Base-by-base conservation (phyloP, 2,888 invertebrate species). In the Hyppa rectilinea region DNA sequence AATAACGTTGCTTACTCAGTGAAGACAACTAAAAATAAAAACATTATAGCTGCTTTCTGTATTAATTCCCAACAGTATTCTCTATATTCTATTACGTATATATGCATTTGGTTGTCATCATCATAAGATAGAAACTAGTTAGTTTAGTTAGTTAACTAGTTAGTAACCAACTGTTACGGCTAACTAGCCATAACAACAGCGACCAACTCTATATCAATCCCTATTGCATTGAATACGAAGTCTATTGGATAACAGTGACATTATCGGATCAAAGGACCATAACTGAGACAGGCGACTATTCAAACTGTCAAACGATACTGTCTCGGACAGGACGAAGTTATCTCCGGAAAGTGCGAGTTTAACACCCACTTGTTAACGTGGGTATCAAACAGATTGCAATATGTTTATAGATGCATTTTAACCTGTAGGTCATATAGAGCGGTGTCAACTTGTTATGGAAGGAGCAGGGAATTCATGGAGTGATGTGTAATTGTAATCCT, bases 281-380 rank as follows among this genome's bases (percentile, higher is more conserved):
- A 76, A 69, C 34, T 26, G n/a, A 45, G 50, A 56, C 71, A 63
- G 43, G 49, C 60, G 67, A 66, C 52, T 66, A 81, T 66, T 78
- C 66, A 61, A 66, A 52, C 63, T 71, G 82, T 71, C 66, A 38
- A 49, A 67, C 34, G 62, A 79, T 82, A 82, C 38, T 31, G 78
- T 81, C 78, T 64, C 4, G 14, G 47, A 29, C 63, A 71, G 60
- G 61, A 67, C 43, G 38, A 78, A 67, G 61, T 56, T 82, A 78
- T 82, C 72, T 53, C 63, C 63, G 72, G 63, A 61, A 71, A 67
- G 49, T 17, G 59, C 31, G n/a, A 64, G 50, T 40, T 43, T 40
- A 34, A 71, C 78, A 78, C 82, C 66, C 66, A 79, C 72, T 50
- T 45, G 43, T 6, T 31, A 45, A 75, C 47, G 78, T 81, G 55